Percentiles rank a stretch among this genome's conserved stretches.
Evolutionary conservation across 92 coral and sea anemone species (phyloP).

Genomic region (Epizoanthus scotinus): DNA sequence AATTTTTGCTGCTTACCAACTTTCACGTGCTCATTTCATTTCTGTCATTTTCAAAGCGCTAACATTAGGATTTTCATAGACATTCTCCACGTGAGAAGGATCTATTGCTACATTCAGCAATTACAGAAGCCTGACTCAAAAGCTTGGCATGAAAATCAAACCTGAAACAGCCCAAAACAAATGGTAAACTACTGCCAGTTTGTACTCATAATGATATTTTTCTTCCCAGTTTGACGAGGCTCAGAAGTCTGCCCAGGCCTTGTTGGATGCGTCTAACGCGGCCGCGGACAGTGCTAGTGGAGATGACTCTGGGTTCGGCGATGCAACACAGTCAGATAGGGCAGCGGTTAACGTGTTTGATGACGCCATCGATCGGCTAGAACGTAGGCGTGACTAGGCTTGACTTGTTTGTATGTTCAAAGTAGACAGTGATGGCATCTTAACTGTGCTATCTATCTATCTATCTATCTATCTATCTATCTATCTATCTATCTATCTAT

Average conservation of each 20-base stretch:
- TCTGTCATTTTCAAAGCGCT: no score
- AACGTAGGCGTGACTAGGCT: constrained; percentile 55
- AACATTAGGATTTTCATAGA: no score
- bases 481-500: no score
- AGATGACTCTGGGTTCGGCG: constrained; percentile 76
- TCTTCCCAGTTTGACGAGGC: constrained; percentile 27
- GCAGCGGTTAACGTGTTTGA: constrained; percentile 67
- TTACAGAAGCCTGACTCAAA: no score
- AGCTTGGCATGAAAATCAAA: no score
- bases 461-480: no score
- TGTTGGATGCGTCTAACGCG: constrained; percentile 48
- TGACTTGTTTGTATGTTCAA: background rate
- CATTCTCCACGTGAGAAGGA: no score
- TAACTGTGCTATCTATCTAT: no score
- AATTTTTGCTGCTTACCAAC: no score
- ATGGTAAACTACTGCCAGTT: background rate
- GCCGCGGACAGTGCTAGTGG: constrained; percentile 57
- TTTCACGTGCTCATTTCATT: no score
- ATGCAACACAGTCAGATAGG: constrained; percentile 55
- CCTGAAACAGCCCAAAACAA: no score
- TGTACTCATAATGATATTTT: background rate
- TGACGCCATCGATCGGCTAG: constrained; percentile 64
- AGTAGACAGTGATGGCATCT: background rate
- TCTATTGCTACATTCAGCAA: no score
- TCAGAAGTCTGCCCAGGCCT: constrained; percentile 19